Conservation (phyloP, 2,113 vertebrate species). For the Cathartes aura region DNA sequence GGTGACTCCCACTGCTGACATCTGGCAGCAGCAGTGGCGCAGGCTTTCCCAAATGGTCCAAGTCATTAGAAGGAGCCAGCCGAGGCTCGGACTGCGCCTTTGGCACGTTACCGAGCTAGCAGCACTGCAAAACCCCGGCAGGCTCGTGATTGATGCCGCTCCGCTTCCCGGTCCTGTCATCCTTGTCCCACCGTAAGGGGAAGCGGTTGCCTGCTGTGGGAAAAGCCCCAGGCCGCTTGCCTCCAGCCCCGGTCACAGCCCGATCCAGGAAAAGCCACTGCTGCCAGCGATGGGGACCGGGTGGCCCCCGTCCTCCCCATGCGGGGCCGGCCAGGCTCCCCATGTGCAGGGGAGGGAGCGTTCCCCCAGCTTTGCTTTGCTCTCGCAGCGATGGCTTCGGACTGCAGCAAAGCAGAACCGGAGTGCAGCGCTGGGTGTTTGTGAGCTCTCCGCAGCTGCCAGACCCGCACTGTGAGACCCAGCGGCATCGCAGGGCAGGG, state of each 20-base stretch:
- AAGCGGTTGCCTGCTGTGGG: neutral
- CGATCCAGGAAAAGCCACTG: neutral
- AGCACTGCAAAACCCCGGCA: neutral
- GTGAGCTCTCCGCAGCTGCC: neutral
- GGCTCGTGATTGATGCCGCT: neutral
- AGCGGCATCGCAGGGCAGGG: neutral
- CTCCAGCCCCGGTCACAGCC: neutral
- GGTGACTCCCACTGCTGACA: neutral
- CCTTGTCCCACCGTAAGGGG: neutral
- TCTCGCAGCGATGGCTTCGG: accelerated
- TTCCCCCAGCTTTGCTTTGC: neutral
- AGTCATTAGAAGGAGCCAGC: neutral
- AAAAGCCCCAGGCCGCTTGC: too few relatives aligned
- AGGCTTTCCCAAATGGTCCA: neutral
- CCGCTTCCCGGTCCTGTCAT: neutral
- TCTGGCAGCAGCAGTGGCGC: neutral
- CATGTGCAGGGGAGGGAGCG: neutral
- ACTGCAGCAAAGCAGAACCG: neutral
- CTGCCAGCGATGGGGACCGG: neutral
- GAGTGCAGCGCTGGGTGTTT: neutral
- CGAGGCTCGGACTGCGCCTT: neutral
- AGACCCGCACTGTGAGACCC: neutral
- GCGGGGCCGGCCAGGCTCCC: neutral
- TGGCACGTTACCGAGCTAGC: too few relatives aligned
- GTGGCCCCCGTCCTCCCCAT: neutral